Percentiles rank a stretch among this genome's conserved stretches.
phyloP scores from a whole-genome alignment of 2,113 vertebrate species.

The Poecile atricapillus region DNA sequence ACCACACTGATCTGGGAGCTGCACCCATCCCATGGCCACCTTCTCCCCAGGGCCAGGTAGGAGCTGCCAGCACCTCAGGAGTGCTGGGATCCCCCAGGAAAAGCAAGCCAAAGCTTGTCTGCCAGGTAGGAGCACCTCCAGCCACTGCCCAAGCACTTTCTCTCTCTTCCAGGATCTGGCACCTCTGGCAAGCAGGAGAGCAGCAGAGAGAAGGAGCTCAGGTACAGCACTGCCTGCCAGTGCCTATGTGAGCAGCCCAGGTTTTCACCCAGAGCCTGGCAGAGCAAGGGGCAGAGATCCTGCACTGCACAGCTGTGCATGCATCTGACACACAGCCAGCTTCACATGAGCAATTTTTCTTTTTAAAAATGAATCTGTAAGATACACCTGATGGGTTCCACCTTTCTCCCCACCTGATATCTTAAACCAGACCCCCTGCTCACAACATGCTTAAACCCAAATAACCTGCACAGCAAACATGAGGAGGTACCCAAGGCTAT shows the following conservation, averaged over 20 bases:
- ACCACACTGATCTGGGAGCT: background rate
- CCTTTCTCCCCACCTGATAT: background rate
- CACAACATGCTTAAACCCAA: background rate
- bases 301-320: background rate
- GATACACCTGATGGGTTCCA: background rate
- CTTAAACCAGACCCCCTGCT: background rate
- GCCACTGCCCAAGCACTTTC: too few relatives aligned
- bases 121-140: background rate
- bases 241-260: background rate
- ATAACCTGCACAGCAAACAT: background rate
- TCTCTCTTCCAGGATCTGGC: background rate
- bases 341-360: background rate
- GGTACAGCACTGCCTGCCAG: background rate
- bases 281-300: background rate
- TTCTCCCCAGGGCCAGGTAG: background rate
- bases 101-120: background rate
- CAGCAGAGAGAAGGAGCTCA: background rate
- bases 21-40: background rate
- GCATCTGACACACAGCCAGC: rapidly evolving
- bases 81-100: background rate
- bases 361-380: background rate
- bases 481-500: background rate
- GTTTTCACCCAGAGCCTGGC: background rate
- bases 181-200: background rate
- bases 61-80: background rate